Base-by-base conservation (phyloP, 2,888 invertebrate genomes). In the Lasioglossum vierecki region DNA sequence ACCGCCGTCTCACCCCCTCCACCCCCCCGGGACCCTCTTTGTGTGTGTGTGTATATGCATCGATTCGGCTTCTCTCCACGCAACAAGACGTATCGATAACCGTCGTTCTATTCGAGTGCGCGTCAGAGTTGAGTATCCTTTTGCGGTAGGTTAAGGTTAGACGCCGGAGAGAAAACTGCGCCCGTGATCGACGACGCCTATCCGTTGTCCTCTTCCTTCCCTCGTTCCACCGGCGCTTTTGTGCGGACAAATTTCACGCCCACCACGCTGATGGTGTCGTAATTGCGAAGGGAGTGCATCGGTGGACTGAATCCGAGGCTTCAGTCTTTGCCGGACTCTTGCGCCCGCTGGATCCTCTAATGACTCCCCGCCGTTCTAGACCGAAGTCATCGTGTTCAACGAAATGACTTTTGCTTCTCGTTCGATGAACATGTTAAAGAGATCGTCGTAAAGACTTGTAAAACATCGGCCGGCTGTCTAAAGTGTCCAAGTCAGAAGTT, bases 121-220 rank as follows among this genome's bases (percentile, higher is more conserved):
- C 73, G 78, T 63, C 78, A 49, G 60, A 46, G 70, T 68, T 30
- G 76, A 74, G 53, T 79, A 77, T 84, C 73, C 80, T 79, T 63
- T 89, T 88, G 84, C 80, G 88, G 88, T 90, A 90, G 90, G 87
- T 90, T 89, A 90, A 90, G 88, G 90, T 89, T 88, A 83, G 79
- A 49, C 35, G 26, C 26, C 22, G 13, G 81, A 82, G 74, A 80
- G 75, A 80, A 77, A 75, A 83, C 63, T 75, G 46, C 9, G 44
- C 35, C 13, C 30, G 15, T 4, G 75, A 71, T 22, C 72, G 53
- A 11, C 49, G 63, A 39, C 70, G 57, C 49, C 81, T 74, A 63
- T 18, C 53, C 30, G 49, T 57, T 41, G 41, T 70, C 66, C 70
- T 57, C 60, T 74, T 78, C 76, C 66, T 30, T 74, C 73, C 71